Evolutionary conservation across 1,140 invertebrate genomes (phyloP), one percentile per base, ranked within the genome.

Genomic region (Oedothorax gibbosus): DNA sequence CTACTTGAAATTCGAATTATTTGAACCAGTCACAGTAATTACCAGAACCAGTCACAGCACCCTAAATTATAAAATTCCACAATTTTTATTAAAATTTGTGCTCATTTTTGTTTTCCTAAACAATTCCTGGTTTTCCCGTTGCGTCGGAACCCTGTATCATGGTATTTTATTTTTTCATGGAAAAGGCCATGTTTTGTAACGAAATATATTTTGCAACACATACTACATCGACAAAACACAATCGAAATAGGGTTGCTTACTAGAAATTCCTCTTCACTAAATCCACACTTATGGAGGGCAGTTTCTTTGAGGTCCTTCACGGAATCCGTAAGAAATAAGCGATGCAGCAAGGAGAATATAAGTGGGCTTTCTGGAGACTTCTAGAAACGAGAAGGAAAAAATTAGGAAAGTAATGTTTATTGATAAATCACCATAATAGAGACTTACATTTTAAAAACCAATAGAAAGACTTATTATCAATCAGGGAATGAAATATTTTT

Each of bases 251-350:
- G 35, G 35, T 35, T 35, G 69, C 65, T 91, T 91, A 95, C 95
- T 87, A 94, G 94, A 89, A 95, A 96, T 88, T 98, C 96, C 89
- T 97, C 94, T 88, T 96, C 94, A 21, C 92, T 92, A 69, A 96
- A 91, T 51, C 91, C 92, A 86, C 91, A 91, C 77, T 93, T 90
- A 18, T 90, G 88, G 18, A 94, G 80, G 7, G 94, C 93, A 78
- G 92, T 89, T 72, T 91, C 89, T 88, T 94, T 95, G 0, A 98
- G 91, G 71, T 94, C 92, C 18, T 92, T 91, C 3, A 96, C 88
- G 49, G 93, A 89, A 90, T 97, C 94, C 6, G 90, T 89, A 53
- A 93, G 89, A 89, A 97, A 96, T 15, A 98, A 91, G 88, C 95
- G 94, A 88, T 96, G 95, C 50, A 98, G 89, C 53, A 98, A 89